A percentile compares a stretch with the other conserved stretches of the same genome.
These are phyloP conservation scores for Macrostomum lignano DNA, from an alignment of 1,140 invertebrate species.

Conservation along the genomic window DNA sequence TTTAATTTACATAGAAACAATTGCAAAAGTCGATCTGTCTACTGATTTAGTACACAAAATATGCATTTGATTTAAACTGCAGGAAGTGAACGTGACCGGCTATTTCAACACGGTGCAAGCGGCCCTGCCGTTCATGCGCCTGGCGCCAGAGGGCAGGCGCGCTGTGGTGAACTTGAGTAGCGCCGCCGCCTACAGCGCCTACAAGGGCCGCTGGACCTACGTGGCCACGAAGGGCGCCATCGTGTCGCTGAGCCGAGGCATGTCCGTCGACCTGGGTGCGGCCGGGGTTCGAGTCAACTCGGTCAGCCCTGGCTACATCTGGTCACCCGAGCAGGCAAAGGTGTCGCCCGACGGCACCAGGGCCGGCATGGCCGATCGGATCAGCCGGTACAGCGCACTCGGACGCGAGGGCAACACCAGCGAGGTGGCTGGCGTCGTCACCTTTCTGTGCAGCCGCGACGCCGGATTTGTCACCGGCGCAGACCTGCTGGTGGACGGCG, in stretches of 20 bases:
- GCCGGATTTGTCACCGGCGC: constrained; percentile 7
- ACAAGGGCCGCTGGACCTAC: constrained; percentile 8
- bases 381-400: constrained; percentile 4
- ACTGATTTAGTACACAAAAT: no score
- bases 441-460: constrained; percentile 6
- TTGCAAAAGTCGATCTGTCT: no score
- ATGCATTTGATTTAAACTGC: no score
- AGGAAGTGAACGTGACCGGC: constrained; percentile 8
- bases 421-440: constrained; percentile 7
- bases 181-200: constrained; percentile 1
- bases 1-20: no score
- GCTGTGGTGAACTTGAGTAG: constrained; percentile 8
- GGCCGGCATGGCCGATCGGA: not conserved
- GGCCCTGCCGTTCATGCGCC: constrained; percentile 6
- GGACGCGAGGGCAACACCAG: constrained; percentile 4
- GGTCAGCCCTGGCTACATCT: constrained; percentile 7
- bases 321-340: constrained; percentile 7
- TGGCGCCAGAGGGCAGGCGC: not conserved
- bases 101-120: constrained; percentile 8
- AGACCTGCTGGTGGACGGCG: constrained; percentile 6
- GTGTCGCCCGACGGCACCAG: constrained; percentile 6
- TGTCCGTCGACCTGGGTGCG: constrained; percentile 9
- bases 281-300: no score
- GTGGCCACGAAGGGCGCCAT: constrained; percentile 8
- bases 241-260: constrained; percentile 5